These are phyloP conservation scores for Syngnathus acus DNA, from an alignment of 2,797 vertebrate genomes.

Conservation along the genomic window DNA sequence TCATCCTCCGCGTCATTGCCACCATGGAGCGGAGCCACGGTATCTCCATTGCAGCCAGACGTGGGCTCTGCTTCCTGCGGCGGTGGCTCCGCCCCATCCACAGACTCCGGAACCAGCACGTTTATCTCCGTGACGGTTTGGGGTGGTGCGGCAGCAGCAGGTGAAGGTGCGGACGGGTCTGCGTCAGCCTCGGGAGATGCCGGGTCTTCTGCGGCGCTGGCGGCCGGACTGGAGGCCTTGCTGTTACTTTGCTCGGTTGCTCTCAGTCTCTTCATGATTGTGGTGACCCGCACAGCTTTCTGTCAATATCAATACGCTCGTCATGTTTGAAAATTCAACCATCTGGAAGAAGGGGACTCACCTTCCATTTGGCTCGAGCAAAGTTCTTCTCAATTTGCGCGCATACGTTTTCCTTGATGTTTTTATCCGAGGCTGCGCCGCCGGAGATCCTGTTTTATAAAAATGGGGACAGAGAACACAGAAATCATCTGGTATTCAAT, in stretches of 20 bases:
- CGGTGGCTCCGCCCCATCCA: conserved; percentile 34
- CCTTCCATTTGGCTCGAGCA: conserved; percentile 98
- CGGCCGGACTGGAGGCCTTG: conserved; percentile 28
- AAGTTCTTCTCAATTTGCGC: conserved; percentile 99
- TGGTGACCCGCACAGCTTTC: conserved; percentile 97
- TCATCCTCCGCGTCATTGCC: conserved; percentile 60
- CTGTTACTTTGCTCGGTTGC: conserved; percentile 78
- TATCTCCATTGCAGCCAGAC: conserved; percentile 74
- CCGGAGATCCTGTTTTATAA: conserved; percentile 83
- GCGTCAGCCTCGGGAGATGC: conserved; percentile 51
- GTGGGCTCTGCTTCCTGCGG: conserved; percentile 49
- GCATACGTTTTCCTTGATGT: conserved; percentile 96
- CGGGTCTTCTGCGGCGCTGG: conserved; percentile 30
- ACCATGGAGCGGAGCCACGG: conserved; percentile 46
- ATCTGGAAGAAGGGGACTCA: conserved; percentile 34
- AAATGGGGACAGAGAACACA: neutral
- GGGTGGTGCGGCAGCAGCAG: conserved; percentile 11
- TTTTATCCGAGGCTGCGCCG: conserved; percentile 95
- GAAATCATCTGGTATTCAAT: neutral
- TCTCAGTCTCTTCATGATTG: conserved; percentile 93
- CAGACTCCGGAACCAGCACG: conserved; percentile 28
- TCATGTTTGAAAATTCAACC: too few relatives aligned
- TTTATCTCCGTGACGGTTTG: conserved; percentile 30
- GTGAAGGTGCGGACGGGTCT: conserved; percentile 29
- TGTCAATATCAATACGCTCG: conserved; percentile 35